Base-by-base conservation (phyloP, 2,888 invertebrate genomes). In the Cephus pygmeus region DNA sequence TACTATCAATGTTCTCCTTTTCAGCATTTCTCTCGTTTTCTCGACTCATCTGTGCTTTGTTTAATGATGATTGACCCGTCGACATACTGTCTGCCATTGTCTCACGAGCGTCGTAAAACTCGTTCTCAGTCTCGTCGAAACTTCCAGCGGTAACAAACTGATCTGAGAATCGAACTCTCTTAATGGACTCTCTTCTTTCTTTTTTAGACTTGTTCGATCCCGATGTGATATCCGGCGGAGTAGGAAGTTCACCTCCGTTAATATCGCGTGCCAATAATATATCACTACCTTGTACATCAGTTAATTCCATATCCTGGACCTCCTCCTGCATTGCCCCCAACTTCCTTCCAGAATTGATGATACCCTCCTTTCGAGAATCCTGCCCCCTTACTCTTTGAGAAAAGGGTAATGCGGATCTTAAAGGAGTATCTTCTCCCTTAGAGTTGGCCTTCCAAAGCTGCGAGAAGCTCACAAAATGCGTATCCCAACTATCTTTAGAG, bases 161-260 rank as follows among this genome's bases (percentile, higher is more conserved):
- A 82, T 89, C 88, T 1, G 87, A 88, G 77, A 89, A 89, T 36
- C 88, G 80, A 0, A 89, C 89, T 75, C 79, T 86, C 69, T 88
- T 89, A 4, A 77, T 31, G 0, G 83, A 83, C 12, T 87, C 85
- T 34, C 79, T 79, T 1, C 31, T 56, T 0, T 74, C 78, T 23
- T 56, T 56, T 9, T 56, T 56, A 23, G 23, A 56, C 79, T 33
- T 76, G 33, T 79, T 35, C 77, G 77, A 23, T 33, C 12, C 35
- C 79, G 79, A 4, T 76, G 73, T 33, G 74, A 77, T 34, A 11
- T 81, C 73, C 1, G 76, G 74, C 1, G 79, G 12, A 4, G 69
- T 56, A 56, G 56, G 56, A 23, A 56, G 12, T 12, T 40, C 76
- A n/a, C 69, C 75, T 3, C 77, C 78, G 15, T 73, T 56, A 56